A percentile compares a stretch with the other conserved stretches of the same genome.
These are phyloP conservation scores for Polietes domitor DNA, from an alignment of 2,888 invertebrate species.

Conservation along the genomic window DNA sequence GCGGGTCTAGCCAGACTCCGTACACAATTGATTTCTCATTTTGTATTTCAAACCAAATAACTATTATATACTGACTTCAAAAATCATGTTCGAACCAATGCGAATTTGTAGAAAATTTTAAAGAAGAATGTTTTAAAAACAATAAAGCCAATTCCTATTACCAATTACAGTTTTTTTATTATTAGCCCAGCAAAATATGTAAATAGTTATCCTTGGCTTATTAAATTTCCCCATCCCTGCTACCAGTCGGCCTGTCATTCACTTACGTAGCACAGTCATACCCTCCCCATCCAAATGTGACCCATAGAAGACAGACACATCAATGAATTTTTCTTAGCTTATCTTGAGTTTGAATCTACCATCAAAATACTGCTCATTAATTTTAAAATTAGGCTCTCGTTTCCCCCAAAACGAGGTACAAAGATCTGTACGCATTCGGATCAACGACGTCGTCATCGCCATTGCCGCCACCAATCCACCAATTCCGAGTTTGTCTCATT, in stretches of 20 bases:
- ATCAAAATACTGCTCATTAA: conserved; percentile 80
- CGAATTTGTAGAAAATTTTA: too few relatives aligned
- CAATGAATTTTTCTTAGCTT: conserved; percentile 66
- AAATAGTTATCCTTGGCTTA: too few relatives aligned
- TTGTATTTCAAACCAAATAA: too few relatives aligned
- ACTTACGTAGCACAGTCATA: conserved; percentile 15
- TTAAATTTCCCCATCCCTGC: too few relatives aligned
- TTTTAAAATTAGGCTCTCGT: conserved; percentile 79
- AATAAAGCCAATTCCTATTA: too few relatives aligned
- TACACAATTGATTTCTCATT: too few relatives aligned
- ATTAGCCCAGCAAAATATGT: too few relatives aligned
- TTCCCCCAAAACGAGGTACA: conserved; percentile 68
- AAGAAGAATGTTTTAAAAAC: too few relatives aligned
- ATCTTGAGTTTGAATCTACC: conserved; percentile 77
- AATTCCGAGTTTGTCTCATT: not conserved
- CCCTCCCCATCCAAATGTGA: conserved; percentile 20
- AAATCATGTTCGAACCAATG: too few relatives aligned
- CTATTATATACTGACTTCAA: too few relatives aligned
- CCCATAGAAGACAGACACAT: conserved; percentile 54
- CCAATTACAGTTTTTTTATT: too few relatives aligned
- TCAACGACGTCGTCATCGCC: conserved; percentile 53
- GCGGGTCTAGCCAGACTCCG: too few relatives aligned
- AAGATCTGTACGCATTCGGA: conserved; percentile 39
- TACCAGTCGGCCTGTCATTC: conserved; percentile 50
- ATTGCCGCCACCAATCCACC: conserved; percentile 66